Base-by-base conservation (phyloP, 2,113 vertebrate species). In the Acrocephalus kingi region DNA sequence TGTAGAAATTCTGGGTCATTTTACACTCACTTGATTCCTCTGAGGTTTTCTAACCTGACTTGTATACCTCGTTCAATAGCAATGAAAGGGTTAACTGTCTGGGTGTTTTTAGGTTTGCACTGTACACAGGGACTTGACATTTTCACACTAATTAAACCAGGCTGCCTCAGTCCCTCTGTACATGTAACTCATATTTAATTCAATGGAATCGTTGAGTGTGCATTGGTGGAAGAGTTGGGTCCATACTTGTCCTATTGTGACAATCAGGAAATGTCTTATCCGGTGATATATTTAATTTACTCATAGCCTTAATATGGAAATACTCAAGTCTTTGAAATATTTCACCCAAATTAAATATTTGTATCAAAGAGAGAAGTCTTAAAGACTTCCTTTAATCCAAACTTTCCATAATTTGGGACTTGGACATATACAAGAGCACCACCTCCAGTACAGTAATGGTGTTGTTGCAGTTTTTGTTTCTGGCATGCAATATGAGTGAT, bases 151-250 rank as follows among this genome's bases (percentile, higher is more conserved):
- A 96, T 97, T 96, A 95, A 94, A 96, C 45, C 84, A 86, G 94
- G 51, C 71, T 95, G 67, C 27, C 62, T 87, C 39, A 35, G 87
- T 96, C 84, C 75, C 87, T 87, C 52, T 91, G 94, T 90, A 83
- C 93, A 95, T 94, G 93, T 90, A 95, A 91, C 90, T 96, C 93
- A 94, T 96, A 96, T 97, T 96, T 97, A 96, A 97, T 95, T 97
- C 93, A 97, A 94, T 86, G 85, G 75, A 90, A 96, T 85, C 2
- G 0, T 88, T 96, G 84, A 83, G 39, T 45, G 63, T 71, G 43
- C 46, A 17, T 59, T 73, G 87, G 84, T 73, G 79, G 87, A 93
- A 89, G 78, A 87, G 41, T 88, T 55, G 43, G 59, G 63, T 91
- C 82, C 68, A 59, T 48, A 11, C 30, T 63, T 77, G 22, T 51